Conservation (phyloP, 2,797 vertebrate genomes). For the Squalus acanthias region DNA sequence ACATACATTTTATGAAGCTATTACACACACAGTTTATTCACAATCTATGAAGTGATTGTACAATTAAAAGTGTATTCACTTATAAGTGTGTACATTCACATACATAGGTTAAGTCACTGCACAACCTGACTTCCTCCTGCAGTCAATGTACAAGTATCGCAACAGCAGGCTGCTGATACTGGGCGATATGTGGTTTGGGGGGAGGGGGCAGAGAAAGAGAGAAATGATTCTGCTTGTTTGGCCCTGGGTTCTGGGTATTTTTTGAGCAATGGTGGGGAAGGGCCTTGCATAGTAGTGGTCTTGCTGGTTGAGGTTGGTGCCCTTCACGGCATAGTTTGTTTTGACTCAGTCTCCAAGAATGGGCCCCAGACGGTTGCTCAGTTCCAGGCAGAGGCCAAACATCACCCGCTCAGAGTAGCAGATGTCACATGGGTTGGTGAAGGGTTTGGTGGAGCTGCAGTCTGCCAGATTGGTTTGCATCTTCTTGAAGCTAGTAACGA, state of each 20-base stretch:
- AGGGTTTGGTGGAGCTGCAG: neutral
- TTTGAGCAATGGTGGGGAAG: neutral
- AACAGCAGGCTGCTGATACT: neutral
- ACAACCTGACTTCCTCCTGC: no score
- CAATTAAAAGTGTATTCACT: no score
- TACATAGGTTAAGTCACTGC: no score
- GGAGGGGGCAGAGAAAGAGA: neutral
- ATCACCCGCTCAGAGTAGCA: neutral
- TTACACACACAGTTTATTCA: no score
- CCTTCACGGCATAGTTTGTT: neutral
- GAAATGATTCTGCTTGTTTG: neutral
- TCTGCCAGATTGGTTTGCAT: neutral
- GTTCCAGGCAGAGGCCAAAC: neutral
- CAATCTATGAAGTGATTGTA: no score
- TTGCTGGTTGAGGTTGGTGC: no score
- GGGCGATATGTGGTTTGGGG: neutral
- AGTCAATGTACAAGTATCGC: no score
- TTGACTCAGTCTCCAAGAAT: neutral
- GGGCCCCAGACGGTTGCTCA: neutral
- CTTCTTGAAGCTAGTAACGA: neutral
- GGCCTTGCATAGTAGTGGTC: no score
- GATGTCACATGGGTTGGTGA: neutral
- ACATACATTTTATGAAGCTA: no score
- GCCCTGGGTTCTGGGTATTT: neutral
- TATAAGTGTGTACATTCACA: no score